Evolutionary conservation across 2,113 vertebrate species (phyloP).

Genomic region (Butorides virescens): DNA sequence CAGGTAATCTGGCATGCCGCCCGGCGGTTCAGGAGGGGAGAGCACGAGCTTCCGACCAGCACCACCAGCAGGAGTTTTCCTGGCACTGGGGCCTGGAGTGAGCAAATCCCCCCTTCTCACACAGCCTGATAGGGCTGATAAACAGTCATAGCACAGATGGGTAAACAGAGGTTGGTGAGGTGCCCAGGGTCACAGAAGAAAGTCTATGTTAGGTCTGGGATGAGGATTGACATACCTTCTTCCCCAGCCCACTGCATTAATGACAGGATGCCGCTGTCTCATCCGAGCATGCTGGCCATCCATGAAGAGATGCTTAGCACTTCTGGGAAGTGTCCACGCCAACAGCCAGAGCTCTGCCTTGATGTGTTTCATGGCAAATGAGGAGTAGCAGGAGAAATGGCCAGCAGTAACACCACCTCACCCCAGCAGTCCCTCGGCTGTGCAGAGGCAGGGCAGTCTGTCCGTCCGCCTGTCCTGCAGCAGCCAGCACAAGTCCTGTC

Average conservation of each 20-base stretch:
- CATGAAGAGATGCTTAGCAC: background rate
- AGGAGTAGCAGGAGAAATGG: background rate
- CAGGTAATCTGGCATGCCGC: background rate
- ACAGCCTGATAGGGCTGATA: background rate
- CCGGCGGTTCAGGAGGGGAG: background rate
- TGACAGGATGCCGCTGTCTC: background rate
- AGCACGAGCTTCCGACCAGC: background rate
- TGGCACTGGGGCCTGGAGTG: background rate
- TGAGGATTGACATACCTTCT: background rate
- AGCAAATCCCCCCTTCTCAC: background rate
- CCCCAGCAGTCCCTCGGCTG: fast-evolving
- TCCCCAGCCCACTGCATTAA: background rate
- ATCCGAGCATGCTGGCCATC: fast-evolving
- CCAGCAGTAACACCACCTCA: background rate
- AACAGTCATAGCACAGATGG: background rate
- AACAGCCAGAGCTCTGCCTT: background rate
- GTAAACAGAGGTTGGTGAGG: background rate
- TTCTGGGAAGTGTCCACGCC: background rate
- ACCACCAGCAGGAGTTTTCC: background rate
- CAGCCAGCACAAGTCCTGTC: fast-evolving
- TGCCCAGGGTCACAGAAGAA: background rate
- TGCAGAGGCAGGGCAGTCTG: background rate
- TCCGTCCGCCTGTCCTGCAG: fast-evolving
- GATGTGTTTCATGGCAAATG: background rate
- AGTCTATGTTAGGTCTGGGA: background rate